Base-by-base conservation (phyloP, 2,888 invertebrate genomes). In the Pimpla rufipes region DNA sequence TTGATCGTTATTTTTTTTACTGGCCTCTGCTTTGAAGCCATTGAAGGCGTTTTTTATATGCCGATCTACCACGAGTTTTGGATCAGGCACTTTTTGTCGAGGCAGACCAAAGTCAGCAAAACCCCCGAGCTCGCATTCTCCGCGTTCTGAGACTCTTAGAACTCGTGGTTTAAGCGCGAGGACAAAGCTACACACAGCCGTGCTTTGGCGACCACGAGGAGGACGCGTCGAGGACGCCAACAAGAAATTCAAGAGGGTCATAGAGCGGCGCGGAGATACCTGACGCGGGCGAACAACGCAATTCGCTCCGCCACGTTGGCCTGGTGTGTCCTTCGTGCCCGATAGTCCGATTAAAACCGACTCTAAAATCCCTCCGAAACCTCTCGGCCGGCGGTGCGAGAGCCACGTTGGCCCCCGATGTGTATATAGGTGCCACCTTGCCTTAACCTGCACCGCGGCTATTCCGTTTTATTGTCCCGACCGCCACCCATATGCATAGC, bases 401-500 rank as follows among this genome's bases (percentile, higher is more conserved):
- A 64, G 47, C 66, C 68, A 18, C 50, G 55, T 37, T 66, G 42
- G 23, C 64, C 5, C 5, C 64, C 55, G 66, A 76, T 79, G 42
- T 79, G 5, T 29, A 29, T 29, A 29, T 29, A 29, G 2, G 3
- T 5, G 2, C 29, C 5, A 79, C 37, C 79, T 52, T 45, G 66
- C 68, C 82, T 76, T 80, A 85, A 87, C 85, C 85, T 87, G 85
- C 85, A 88, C 88, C 82, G 84, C 86, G 83, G 87, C 90, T 89
- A 91, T 92, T 92, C 85, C 89, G 90, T 91, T 92, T 92, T 92
- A 92, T 91, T 89, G 92, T 90, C 87, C 87, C 85, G 87, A 84
- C 66, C 66, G 62, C 86, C 88, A 88, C 89, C n/a, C 90, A 90
- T 91, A 91, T 90, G 91, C 91, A 91, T 90, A 88, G 91, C 90